phyloP scores from a whole-genome alignment of 2,113 vertebrate species.

The Loxodonta africana region DNA sequence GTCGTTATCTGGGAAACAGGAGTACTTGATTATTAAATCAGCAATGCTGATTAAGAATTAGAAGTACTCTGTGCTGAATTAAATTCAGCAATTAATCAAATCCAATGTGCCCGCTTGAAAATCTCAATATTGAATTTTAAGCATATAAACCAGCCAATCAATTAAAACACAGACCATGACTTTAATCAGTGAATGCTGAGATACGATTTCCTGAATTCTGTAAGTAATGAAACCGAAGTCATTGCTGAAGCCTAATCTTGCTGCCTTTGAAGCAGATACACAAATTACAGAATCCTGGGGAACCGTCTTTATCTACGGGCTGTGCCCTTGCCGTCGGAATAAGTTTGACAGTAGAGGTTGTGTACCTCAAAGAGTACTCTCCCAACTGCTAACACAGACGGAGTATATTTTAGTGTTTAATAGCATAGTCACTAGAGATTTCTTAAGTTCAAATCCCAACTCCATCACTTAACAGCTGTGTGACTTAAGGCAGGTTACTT shows the following conservation, averaged over 20 bases:
- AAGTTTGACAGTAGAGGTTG: not conserved
- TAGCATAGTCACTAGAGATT: not conserved
- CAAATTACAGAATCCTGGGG: slow-evolving; percentile 40
- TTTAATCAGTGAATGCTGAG: slow-evolving; percentile 75
- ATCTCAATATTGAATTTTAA: slow-evolving; percentile 80
- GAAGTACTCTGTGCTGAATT: slow-evolving; percentile 72
- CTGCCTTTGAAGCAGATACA: slow-evolving; percentile 44
- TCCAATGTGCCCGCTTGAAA: slow-evolving; percentile 59
- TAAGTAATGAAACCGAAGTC: slow-evolving; percentile 68
- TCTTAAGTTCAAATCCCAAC: not conserved
- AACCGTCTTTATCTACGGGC: not conserved
- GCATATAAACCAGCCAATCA: slow-evolving; percentile 56
- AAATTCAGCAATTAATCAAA: slow-evolving; percentile 82
- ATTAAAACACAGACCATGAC: slow-evolving; percentile 58
- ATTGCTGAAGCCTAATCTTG: slow-evolving; percentile 56
- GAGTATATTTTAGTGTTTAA: not conserved
- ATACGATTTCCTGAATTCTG: slow-evolving; percentile 68
- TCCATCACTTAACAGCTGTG: not conserved
- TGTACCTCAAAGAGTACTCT: not conserved
- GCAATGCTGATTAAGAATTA: slow-evolving; percentile 76
- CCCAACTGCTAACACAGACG: not conserved
- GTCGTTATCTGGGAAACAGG: slow-evolving; percentile 68
- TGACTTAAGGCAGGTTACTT: not conserved
- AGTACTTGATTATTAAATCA: slow-evolving; percentile 80
- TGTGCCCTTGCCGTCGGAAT: not conserved